A percentile compares a stretch with the other conserved stretches of the same genome.
These are phyloP conservation scores for Alviniconcha strummeri DNA, from an alignment of 2,888 invertebrate genomes.

Conservation along the genomic window DNA sequence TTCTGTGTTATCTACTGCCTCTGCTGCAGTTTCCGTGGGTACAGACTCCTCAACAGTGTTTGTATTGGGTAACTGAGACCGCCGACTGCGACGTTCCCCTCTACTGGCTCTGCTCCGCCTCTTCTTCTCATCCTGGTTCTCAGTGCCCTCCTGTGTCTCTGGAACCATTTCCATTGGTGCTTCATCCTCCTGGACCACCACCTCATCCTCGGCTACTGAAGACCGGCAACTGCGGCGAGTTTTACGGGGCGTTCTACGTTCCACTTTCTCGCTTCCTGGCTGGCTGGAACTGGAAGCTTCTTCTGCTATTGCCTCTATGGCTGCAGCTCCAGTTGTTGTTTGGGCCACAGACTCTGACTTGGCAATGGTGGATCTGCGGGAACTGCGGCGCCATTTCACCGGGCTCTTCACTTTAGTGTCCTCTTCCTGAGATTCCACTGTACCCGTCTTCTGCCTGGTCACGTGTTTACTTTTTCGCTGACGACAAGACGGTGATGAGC, in stretches of 20 bases:
- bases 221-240: slow-evolving; percentile 14
- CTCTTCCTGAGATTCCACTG: neutral
- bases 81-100: neutral
- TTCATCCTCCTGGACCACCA: neutral
- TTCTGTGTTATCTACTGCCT: neutral
- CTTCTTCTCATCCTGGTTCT: neutral
- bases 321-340: neutral
- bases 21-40: neutral
- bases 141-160: neutral
- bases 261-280: slow-evolving; percentile 16
- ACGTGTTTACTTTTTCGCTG: slow-evolving; percentile 17
- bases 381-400: slow-evolving; percentile 3
- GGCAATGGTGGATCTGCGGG: neutral
- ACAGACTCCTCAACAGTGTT: no score
- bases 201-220: neutral
- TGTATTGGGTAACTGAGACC: neutral
- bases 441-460: neutral
- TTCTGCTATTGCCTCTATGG: neutral
- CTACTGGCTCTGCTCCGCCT: neutral
- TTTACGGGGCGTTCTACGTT: neutral
- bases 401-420: neutral
- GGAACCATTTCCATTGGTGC: neutral
- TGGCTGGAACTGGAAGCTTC: neutral
- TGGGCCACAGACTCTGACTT: neutral
- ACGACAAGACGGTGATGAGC: neutral